Evolutionary conservation across 2,113 vertebrate species (phyloP), one percentile per base, ranked within the genome.

Genomic region (Sylvia atricapilla): DNA sequence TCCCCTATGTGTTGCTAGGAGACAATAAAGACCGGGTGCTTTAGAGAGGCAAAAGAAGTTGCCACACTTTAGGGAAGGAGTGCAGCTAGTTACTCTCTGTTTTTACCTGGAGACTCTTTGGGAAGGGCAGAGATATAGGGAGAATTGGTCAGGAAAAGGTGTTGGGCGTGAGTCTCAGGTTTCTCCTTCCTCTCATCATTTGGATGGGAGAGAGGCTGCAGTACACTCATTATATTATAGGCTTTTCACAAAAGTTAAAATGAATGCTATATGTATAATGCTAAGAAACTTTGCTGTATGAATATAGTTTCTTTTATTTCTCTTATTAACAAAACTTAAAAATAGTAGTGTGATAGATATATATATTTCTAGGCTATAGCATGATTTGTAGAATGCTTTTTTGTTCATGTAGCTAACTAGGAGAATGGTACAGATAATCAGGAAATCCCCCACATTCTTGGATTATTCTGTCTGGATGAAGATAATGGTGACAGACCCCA

Each of bases 21-120:
- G 25, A 53, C 25, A 53, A 23, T 9, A 35, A 64, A 1, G 3
- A 52, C 10, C 1, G 4, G 2, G 31, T 31, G 46, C 10, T 46
- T 37, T 10, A 16, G 16, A 46, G 33, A 67, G 33, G 52, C 16
- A 56, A 56, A 56, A 67, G 27, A 80, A 37, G 27, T 25, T 47
- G 33, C 27, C 27, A 37, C 28, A 56, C 10, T 27, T 80, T 27
- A 56, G 16, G 6, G 27, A 27, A 37, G 10, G n/a, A 67, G 27
- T 16, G 27, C 27, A 66, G 39, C 62, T 46, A 12, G 15, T n/a
- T 46, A 80, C 10, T 31, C 50, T 44, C 31, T 35, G 24, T 18
- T 35, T 67, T 46, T 25, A 20, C 27, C 33, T 37, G 21, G 16
- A 7, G 3, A 20, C 44, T 46, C 15, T 19, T 25, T 55, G 62